Base-by-base conservation (phyloP, 2,797 vertebrate genomes). In the Betta splendens region DNA sequence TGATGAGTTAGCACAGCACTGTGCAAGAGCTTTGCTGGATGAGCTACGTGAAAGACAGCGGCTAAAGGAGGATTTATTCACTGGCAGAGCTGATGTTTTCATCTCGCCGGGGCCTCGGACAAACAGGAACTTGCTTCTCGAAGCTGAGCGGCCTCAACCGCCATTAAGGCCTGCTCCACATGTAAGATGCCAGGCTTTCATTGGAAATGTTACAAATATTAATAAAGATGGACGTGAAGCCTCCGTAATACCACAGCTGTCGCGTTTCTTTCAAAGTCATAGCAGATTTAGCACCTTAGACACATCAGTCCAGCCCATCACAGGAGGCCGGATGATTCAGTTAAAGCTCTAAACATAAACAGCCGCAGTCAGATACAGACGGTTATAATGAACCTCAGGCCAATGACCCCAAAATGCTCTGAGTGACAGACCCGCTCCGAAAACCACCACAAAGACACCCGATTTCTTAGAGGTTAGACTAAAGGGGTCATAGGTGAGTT, bases 401-500 rank as follows among this genome's bases (percentile, higher is more conserved):
- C 37, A 43, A 47, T 45, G 50, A 78, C 31, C 59, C 39, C 13
- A 2, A 23, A 60, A 45, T 47, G 16, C 46, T 54, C 15, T 1
- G 37, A 56, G 50, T 12, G 29, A 80, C 69, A 49, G 48, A 26
- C 16, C 20, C 39, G 20, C 57, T 35, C 29, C 44, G 37, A 62
- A 32, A 9, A 44, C 33, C 33, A 38, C 56, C 52, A 59, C 9
- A 16, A 46, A 45, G 25, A 50, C 46, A n/a, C 50, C 43, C 17
- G 35, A 8, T 61, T 48, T 29, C 9, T 66, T 70, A 16, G 3
- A 39, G 75, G 55, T 79, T 12, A 18, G 39, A 11, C 80, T 69
- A 51, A 53, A 42, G 72, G 23, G 61, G 62, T 79, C 71, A 68
- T 49, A 57, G 66, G 86, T 87, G 89, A 63, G 37, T 78, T 92